Evolutionary conservation across 2,797 vertebrate genomes (phyloP).

Genomic region (Psittacula echo): DNA sequence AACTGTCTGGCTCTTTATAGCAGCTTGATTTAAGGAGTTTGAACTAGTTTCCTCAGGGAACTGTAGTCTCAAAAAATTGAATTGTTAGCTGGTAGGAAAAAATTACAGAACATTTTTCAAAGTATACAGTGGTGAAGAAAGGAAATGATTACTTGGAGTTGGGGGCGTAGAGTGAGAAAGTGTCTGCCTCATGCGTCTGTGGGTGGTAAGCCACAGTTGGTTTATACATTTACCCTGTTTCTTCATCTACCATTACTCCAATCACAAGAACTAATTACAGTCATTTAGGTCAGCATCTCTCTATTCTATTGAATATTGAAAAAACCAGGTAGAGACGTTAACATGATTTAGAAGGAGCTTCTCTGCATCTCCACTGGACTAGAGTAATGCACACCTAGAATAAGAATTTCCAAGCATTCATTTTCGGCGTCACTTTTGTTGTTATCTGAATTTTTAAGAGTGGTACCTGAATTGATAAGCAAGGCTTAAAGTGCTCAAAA

Average conservation of each 20-base stretch:
- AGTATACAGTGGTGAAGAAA: conserved; percentile 55
- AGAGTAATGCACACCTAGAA: neutral
- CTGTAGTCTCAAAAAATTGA: conserved; percentile 34
- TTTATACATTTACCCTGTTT: conserved; percentile 46
- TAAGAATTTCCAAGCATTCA: neutral
- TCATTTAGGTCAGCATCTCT: conserved; percentile 27
- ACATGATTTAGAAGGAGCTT: neutral
- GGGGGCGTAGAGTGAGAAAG: conserved; percentile 31
- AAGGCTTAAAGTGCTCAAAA: neutral
- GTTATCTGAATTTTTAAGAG: neutral
- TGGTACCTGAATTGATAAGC: neutral
- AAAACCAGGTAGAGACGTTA: conserved; percentile 1
- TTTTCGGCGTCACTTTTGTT: neutral
- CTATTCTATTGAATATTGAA: neutral
- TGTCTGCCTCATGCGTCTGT: conserved; percentile 26
- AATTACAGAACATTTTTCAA: conserved; percentile 45
- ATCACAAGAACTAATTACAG: conserved; percentile 46
- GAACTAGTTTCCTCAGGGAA: conserved; percentile 36
- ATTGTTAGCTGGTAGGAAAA: conserved; percentile 53
- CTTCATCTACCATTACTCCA: conserved; percentile 28
- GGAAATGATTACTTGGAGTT: conserved; percentile 57
- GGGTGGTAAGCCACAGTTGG: conserved; percentile 38
- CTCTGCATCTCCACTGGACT: neutral
- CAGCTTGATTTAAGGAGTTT: conserved; percentile 46
- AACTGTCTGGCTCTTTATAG: conserved; percentile 4